Evolutionary conservation across 2,113 vertebrate species (phyloP).

Genomic region (Myotis yumanensis): DNA sequence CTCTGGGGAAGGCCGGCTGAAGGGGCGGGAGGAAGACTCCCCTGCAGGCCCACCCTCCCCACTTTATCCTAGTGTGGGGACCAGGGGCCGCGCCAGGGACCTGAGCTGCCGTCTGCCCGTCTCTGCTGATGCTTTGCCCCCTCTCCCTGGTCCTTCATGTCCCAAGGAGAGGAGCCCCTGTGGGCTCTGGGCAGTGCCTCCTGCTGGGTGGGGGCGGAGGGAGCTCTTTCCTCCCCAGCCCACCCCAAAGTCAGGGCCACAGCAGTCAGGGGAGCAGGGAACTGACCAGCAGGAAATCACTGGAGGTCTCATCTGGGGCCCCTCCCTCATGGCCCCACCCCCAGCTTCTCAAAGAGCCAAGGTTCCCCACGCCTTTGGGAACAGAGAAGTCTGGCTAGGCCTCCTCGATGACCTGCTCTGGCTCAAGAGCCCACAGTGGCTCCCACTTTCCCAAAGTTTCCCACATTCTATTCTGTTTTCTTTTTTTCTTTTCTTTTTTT

Average conservation of each 20-base stretch:
- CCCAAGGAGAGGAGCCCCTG: background rate
- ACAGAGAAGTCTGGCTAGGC: background rate
- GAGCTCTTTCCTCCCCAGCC: too few species aligned
- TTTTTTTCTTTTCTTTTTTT: too few species aligned
- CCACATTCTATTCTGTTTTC: background rate
- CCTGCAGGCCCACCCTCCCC: background rate
- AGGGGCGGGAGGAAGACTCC: background rate
- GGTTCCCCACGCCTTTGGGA: background rate
- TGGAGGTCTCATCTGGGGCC: background rate
- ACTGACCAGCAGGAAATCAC: background rate
- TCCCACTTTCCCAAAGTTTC: background rate
- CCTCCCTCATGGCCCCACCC: rapidly evolving
- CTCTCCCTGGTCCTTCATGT: background rate
- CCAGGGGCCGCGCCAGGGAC: rapidly evolving
- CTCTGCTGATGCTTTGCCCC: background rate
- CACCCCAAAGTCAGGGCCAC: background rate
- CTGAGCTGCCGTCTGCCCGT: background rate
- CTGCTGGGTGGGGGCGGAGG: background rate
- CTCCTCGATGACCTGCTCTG: background rate
- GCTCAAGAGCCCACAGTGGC: background rate
- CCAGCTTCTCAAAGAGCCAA: background rate
- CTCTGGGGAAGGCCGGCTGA: background rate
- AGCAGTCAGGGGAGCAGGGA: background rate
- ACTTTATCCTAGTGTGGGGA: background rate
- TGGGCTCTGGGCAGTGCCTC: background rate